Evolutionary conservation across 2,113 vertebrate genomes (phyloP).

Genomic region (Hydropotes inermis): DNA sequence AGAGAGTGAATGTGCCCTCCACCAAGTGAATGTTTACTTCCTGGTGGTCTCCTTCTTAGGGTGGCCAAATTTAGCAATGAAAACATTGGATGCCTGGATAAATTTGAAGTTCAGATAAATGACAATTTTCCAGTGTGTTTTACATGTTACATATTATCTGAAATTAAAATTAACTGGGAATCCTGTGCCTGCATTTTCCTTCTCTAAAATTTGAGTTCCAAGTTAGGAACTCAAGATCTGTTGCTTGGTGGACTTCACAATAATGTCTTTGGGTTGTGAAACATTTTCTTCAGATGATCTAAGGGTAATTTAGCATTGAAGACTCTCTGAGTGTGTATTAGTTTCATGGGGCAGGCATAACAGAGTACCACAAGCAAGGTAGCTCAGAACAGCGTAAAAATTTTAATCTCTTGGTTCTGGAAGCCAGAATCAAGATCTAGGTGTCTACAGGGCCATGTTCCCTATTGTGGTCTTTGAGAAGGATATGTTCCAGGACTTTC

Average conservation of each 20-base stretch:
- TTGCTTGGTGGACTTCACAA: not conserved
- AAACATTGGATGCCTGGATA: not conserved
- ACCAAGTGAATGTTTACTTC: not conserved
- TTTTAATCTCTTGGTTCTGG: not conserved
- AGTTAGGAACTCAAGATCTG: not conserved
- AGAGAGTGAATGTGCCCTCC: not conserved
- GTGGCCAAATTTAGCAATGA: not conserved
- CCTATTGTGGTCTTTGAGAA: not conserved
- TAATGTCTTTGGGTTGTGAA: not conserved
- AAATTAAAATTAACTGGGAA: not conserved
- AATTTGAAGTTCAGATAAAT: not conserved
- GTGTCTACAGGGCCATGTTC: rapidly evolving
- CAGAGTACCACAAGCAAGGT: not conserved
- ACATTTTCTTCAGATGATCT: not conserved
- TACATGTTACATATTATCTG: not conserved
- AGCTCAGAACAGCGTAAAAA: not conserved
- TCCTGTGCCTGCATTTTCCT: not conserved
- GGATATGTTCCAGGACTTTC: not conserved
- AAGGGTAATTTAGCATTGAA: not conserved
- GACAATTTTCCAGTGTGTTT: not conserved
- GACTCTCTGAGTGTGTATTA: not conserved
- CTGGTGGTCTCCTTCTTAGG: not conserved
- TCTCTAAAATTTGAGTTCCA: not conserved
- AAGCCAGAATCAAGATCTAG: not conserved
- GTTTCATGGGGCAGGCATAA: not conserved